Base-by-base conservation (phyloP, 2,797 vertebrate genomes). In the Scleropages formosus region DNA sequence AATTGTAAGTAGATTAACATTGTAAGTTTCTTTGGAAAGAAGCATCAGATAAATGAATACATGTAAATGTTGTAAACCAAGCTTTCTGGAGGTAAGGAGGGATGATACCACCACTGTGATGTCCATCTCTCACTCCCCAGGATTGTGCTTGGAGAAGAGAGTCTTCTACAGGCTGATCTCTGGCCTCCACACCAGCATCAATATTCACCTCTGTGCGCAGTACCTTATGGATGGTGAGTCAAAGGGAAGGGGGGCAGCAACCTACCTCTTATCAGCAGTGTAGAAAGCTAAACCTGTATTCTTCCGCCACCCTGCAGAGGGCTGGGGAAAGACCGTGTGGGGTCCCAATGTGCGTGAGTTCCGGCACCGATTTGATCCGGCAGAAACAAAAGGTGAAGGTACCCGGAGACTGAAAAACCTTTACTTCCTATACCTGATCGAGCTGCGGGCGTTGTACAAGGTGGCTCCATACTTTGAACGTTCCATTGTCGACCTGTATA, bases 101-200 rank as follows among this genome's bases (percentile, higher is more conserved):
- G 47, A 22, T 8, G 22, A 13, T 51, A 20, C 24, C 11, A 8
- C 47, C 47, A 26, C 16, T 22, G 8, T 70, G 68, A 26, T 20
- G 9, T 44, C 47, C 11, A 46, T 0, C 31, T 49, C 8, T 53
- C 8, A 60, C 3, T 18, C 78, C 84, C 8, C 81, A 95, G 94
- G 94, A 77, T 88, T 95, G 81, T 98, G 96, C 89, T 88, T 98
- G 78, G 96, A 98, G 87, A 98, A 98, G 80, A 93, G 96, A 82
- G 96, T 97, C 16, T 98, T 98, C 88, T 98, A 98, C 85, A 88
- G 95, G 24, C 93, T 98, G 56, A 98, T 98, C 88, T 98, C 96
- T 0, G 96, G 96, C 83, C 95, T 98, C 79, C 96, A 98, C 79
- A 95, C 93, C 88, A 98, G 96, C 88, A 98, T 98, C 89, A 98